A percentile compares a stretch with the other conserved stretches of the same genome.
Evolutionary conservation across 2,113 vertebrate genomes (phyloP).

Genomic region (Prochilodus magdalenae): DNA sequence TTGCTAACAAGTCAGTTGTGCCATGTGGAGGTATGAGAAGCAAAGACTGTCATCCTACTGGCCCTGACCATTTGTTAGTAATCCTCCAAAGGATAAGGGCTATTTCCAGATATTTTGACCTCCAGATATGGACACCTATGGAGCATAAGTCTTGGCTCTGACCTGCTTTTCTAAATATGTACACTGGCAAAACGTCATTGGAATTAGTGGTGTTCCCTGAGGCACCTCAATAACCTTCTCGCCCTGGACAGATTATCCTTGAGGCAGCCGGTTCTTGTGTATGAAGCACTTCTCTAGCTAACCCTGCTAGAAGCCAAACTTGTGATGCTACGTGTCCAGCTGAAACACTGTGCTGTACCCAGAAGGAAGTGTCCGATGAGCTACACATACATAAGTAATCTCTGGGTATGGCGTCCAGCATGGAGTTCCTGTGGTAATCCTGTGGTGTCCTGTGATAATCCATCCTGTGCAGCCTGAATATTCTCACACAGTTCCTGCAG

Average conservation of each 20-base stretch:
- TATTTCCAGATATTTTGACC: conserved; percentile 28
- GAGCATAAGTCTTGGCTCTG: conserved; percentile 10
- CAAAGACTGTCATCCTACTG: neutral
- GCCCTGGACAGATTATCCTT: conserved; percentile 3
- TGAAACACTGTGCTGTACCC: neutral
- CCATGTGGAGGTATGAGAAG: neutral
- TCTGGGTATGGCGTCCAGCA: no score
- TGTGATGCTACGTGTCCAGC: neutral
- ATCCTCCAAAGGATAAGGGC: neutral
- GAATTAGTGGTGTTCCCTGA: conserved; percentile 1
- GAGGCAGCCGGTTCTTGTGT: neutral
- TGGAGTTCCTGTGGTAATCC: no score
- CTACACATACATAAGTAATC: no score
- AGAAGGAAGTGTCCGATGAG: no score
- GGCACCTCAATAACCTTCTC: conserved; percentile 10
- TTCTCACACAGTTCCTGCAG: no score
- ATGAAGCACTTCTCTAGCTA: neutral
- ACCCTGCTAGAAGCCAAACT: neutral
- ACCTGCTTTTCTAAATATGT: conserved; percentile 20
- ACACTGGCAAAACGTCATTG: neutral
- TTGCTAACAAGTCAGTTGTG: neutral
- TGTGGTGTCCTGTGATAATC: no score
- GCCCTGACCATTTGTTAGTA: neutral
- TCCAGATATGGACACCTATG: neutral
- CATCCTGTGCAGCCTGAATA: no score